Evolutionary conservation across 2,888 invertebrate species (phyloP), one percentile per base, ranked within the genome.

Genomic region (Latheticus oryzae): DNA sequence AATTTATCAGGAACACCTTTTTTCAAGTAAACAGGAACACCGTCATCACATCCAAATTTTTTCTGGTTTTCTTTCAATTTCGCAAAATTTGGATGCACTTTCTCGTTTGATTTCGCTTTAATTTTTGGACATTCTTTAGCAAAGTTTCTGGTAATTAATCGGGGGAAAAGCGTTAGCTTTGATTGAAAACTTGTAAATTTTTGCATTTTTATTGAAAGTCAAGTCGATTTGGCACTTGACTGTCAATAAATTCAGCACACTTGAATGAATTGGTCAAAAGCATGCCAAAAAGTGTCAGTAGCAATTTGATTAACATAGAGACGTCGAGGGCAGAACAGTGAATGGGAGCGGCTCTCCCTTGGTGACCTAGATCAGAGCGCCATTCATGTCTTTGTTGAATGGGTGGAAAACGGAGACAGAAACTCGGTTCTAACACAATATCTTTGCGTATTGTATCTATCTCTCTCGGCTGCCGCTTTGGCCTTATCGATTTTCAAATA

Each of bases 381-480:
- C 75, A 75, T 75, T 75, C 75, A 75, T 73, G 71, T 66, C 72
- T 64, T 67, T 68, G 66, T 63, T 74, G 70, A 73, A 73, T 73
- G 73, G 54, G 65, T 55, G 47, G 60, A 60, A 47, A 55, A 60
- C 50, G 62, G 58, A 51, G 55, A 59, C 28, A 56, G 54, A 58
- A 40, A 42, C 42, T 33, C 33, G 55, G 32, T 55, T 45, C 45
- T 45, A 33, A 52, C 42, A 42, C 43, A 35, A 52, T 43, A 52
- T 52, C 52, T 52, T 52, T 42, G 43, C 42, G 42, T 52, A 38
- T 50, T 50, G 28, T 38, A 26, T 28, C 43, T 26, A 35, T 54
- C 53, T 54, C 53, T 4, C 53, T 52, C 32, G 30, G 35, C 16
- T 45, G 23, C 47, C 45, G 24, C 48, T 30, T 58, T 13, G 32